Evolutionary conservation across 2,113 vertebrate species (phyloP).

Genomic region (Strix uralensis): DNA sequence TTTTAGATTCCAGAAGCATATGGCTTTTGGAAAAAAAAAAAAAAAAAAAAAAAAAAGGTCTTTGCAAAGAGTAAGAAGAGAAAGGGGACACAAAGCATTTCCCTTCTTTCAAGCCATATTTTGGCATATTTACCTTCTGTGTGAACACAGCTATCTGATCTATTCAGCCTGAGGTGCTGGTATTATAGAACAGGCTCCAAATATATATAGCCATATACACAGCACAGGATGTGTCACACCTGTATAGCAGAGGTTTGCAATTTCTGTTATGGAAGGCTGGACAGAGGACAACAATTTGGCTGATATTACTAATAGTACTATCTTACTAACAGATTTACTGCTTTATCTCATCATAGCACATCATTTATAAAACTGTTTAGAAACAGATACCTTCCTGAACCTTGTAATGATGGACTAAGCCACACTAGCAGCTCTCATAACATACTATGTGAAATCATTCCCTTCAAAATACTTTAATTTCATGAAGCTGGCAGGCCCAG

Average conservation of each 20-base stretch:
- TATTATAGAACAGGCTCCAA: background rate
- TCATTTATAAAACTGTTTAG: background rate
- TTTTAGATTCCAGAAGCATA: background rate
- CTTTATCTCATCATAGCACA: background rate
- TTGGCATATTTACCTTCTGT: background rate
- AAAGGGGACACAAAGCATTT: background rate
- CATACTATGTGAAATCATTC: accelerated
- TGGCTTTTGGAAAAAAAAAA: background rate
- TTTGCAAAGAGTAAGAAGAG: background rate
- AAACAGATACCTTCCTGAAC: background rate
- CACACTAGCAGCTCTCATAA: background rate
- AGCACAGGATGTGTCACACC: accelerated
- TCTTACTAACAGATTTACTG: background rate
- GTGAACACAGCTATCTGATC: background rate
- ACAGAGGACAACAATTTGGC: background rate
- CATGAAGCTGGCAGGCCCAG: background rate
- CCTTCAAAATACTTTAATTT: background rate
- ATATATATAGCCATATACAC: background rate
- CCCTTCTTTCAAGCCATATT: background rate
- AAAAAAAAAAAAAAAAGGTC: background rate
- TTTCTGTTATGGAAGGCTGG: background rate
- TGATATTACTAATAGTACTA: background rate
- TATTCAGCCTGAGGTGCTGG: background rate
- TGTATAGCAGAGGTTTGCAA: background rate
- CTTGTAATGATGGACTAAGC: background rate